Evolutionary conservation across 2,113 vertebrate genomes (phyloP), one percentile per base, ranked within the genome.

Genomic region (Brachirus orientalis): DNA sequence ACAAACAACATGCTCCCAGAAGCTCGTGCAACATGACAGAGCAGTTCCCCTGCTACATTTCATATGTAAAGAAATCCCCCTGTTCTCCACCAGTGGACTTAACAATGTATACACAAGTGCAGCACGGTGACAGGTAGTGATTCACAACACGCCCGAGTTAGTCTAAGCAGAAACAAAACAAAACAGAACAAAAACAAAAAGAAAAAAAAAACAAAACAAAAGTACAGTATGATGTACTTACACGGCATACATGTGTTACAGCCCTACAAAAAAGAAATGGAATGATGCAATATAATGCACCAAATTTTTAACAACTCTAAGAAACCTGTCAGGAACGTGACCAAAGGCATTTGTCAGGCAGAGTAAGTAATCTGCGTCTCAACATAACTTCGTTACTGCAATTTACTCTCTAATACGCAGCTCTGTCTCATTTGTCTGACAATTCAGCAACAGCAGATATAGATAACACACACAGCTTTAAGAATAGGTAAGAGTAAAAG

Each of bases 61-160:
- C 86, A 86, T 87, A 78, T 86, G 83, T 79, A 84, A 83, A 83
- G 61, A 86, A 88, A 80, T 81, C 81, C 77, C 82, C 80, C 73
- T 82, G 85, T 87, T 85, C 83, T 75, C 72, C 71, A 70, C 84
- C 83, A 84, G 83, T 75, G 82, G 75, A 74, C 64, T 63, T 85
- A 79, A 71, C 74, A 67, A 75, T 80, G 83, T 88, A 78, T 87
- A 84, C 88, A 89, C 85, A 86, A 77, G 65, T 46, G 44, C 35
- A 5, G 53, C 46, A 36, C 47, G 1, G 56, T 81, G 86, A 82
- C 87, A 86, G 84, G 86, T 83, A 85, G 82, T 81, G 75, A 84
- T 82, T 87, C 84, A 84, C 76, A 58, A 63, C 19, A 61, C 53
- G 35, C 43, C 47, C 50, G 1, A 55, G 68, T 72, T 63, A 82